Evolutionary conservation across 2,888 invertebrate genomes (phyloP).

Genomic region (Congeria kusceri): DNA sequence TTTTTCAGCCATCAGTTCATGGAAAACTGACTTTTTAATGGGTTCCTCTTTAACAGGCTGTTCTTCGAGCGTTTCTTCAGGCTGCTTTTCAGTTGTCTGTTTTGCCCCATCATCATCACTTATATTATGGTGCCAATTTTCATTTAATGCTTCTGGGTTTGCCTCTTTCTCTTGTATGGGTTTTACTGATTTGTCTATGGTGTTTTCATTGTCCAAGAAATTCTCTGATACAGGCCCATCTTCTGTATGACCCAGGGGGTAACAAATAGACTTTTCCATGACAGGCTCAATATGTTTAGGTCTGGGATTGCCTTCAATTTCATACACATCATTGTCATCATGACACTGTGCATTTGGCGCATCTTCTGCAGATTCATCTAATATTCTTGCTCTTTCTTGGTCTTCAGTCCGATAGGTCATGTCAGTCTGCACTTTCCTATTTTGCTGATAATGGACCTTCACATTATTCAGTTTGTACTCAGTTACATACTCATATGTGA

Average conservation of each 20-base stretch:
- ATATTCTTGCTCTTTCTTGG: not conserved
- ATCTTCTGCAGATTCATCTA: not conserved
- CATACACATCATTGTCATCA: not conserved
- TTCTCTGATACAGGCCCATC: no score
- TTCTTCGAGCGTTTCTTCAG: not conserved
- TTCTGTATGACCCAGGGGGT: conserved; percentile 29
- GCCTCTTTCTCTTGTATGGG: not conserved
- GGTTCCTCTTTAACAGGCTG: conserved; percentile 8
- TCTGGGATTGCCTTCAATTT: not conserved
- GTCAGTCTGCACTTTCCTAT: conserved; percentile 57
- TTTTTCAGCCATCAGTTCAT: conserved; percentile 1
- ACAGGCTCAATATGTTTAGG: not conserved
- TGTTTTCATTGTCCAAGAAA: no score
- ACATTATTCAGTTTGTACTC: conserved; percentile 62
- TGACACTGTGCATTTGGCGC: not conserved
- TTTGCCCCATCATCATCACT: not conserved
- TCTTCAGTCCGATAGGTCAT: not conserved
- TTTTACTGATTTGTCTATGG: not conserved
- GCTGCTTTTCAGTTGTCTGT: not conserved
- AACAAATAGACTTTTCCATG: conserved; percentile 47
- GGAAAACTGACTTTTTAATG: conserved; percentile 16
- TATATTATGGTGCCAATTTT: not conserved
- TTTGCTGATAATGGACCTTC: conserved; percentile 59
- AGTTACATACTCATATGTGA: conserved; percentile 62
- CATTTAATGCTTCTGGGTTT: not conserved